phyloP scores from a whole-genome alignment of 1,140 invertebrate species.

The Drosophila punjabiensis region DNA sequence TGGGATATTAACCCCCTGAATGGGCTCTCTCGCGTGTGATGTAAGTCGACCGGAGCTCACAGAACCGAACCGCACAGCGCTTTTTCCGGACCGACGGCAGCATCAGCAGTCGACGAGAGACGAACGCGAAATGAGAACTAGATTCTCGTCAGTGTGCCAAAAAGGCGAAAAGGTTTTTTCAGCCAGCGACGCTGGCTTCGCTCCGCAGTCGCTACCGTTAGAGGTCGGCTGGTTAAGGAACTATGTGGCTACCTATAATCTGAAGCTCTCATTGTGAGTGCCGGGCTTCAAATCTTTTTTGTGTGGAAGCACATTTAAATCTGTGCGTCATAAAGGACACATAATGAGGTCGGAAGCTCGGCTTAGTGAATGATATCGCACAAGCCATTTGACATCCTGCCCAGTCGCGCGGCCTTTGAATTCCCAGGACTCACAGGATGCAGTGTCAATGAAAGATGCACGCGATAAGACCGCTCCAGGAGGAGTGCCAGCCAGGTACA shows the following conservation, averaged over 20 bases:
- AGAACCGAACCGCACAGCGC: constrained; percentile 34
- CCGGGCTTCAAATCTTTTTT: constrained; percentile 21
- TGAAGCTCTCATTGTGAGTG: constrained; percentile 27
- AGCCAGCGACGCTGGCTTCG: constrained; percentile 42
- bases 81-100: constrained; percentile 63
- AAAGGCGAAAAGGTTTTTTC: constrained; percentile 55
- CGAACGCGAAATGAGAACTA: constrained; percentile 79
- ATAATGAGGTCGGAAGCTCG: constrained; percentile 45
- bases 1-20: constrained; percentile 9
- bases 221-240: constrained; percentile 34
- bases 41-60: not conserved
- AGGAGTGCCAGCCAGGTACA: constrained; percentile 30
- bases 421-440: constrained; percentile 72
- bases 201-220: constrained; percentile 53
- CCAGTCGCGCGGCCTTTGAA: constrained; percentile 63
- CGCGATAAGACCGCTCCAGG: constrained; percentile 57
- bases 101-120: constrained; percentile 67
- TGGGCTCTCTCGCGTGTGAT: constrained; percentile 23
- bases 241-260: constrained; percentile 2
- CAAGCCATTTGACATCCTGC: constrained; percentile 78
- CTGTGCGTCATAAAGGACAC: constrained; percentile 31
- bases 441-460: constrained; percentile 57
- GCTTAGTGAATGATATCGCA: constrained; percentile 73
- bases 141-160: constrained; percentile 69
- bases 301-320: constrained; percentile 30